These are phyloP conservation scores for Nephrotoma appendiculata DNA, from an alignment of 2,888 invertebrate species.

Conservation along the genomic window DNA sequence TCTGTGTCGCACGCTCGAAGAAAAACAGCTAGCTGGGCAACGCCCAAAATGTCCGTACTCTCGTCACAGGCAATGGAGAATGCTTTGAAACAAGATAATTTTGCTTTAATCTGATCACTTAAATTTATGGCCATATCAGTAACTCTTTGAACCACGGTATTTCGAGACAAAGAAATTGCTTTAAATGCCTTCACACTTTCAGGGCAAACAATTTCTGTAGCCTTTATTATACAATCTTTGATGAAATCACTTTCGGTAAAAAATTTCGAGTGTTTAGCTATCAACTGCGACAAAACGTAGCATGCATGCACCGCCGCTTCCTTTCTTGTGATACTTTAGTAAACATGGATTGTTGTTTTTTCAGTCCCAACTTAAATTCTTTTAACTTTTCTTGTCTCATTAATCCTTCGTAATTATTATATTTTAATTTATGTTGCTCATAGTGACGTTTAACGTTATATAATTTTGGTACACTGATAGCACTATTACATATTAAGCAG, in stretches of 20 bases:
- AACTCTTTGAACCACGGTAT: conserved; percentile 10
- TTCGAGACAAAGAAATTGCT: conserved; percentile 14
- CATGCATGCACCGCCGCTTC: conserved; percentile 13
- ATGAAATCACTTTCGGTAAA: too few relatives aligned
- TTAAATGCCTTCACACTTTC: conserved; percentile 13
- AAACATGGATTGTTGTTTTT: conserved; percentile 13
- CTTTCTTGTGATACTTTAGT: conserved; percentile 13
- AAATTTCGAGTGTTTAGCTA: too few relatives aligned
- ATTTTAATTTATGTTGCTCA: too few relatives aligned
- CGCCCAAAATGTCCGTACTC: conserved; percentile 12
- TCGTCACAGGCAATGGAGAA: conserved; percentile 13
- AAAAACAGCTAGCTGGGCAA: conserved; percentile 11
- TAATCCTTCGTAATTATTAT: conserved; percentile 6
- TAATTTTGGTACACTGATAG: too few relatives aligned
- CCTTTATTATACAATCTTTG: too few relatives aligned
- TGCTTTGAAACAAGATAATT: conserved; percentile 12
- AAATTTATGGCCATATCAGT: too few relatives aligned
- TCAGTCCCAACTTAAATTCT: conserved; percentile 13
- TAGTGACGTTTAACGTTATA: too few relatives aligned
- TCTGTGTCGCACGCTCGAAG: conserved; percentile 11
- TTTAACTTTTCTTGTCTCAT: conserved; percentile 15
- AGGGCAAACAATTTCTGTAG: conserved; percentile 14
- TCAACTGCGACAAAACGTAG: conserved; percentile 13
- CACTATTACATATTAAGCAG: too few relatives aligned
- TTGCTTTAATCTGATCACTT: conserved; percentile 6